Conservation (phyloP, 2,797 vertebrate species). For the Manis javanica region DNA sequence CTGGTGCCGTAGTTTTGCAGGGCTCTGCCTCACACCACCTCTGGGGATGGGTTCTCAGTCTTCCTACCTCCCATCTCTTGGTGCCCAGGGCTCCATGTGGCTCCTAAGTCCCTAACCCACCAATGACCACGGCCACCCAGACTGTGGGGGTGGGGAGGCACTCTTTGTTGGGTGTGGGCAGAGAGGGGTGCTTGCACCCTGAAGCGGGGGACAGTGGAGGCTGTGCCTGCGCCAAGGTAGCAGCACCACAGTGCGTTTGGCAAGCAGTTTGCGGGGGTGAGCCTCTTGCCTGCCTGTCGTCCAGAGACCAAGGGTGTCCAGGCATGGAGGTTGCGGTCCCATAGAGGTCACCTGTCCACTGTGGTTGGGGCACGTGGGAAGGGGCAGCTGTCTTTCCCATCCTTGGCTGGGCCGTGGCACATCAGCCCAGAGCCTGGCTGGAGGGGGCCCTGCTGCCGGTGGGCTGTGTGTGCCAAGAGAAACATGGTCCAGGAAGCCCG, state of each 20-base stretch:
- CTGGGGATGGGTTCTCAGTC: not conserved
- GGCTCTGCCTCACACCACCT: not conserved
- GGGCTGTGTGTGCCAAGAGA: not conserved
- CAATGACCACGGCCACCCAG: no score
- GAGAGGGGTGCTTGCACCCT: not conserved
- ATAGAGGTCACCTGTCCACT: not conserved
- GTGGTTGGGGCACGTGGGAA: not conserved
- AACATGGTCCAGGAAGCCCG: not conserved
- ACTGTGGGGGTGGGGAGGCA: no score
- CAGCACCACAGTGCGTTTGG: no score
- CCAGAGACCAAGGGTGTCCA: not conserved
- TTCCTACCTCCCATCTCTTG: not conserved
- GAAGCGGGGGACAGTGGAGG: not conserved
- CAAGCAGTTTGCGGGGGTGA: not conserved
- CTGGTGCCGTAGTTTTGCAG: not conserved
- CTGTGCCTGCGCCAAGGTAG: not conserved
- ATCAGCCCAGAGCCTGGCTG: not conserved
- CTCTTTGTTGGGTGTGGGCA: not conserved
- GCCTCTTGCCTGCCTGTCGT: not conserved
- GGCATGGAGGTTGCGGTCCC: not conserved
- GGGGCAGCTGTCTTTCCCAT: no score
- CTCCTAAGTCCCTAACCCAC: rapidly evolving
- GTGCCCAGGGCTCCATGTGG: not conserved
- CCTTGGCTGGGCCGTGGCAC: rapidly evolving
- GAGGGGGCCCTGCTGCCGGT: not conserved